A percentile compares a stretch with the other conserved stretches of the same genome.
These are phyloP conservation scores for Cynocephalus volans DNA, from an alignment of 2,113 vertebrate species.

Conservation along the genomic window DNA sequence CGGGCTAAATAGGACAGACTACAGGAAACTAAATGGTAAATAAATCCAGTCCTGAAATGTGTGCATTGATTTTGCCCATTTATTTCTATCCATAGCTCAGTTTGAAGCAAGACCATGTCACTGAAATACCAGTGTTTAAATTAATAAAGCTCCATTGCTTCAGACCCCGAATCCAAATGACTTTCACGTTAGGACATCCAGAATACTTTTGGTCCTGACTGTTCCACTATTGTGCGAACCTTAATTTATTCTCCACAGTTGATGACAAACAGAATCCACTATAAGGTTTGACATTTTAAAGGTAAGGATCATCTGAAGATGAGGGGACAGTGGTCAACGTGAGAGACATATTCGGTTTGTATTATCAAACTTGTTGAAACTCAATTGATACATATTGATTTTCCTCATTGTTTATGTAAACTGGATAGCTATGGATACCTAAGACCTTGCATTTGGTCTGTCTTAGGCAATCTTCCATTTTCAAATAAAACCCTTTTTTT, in stretches of 20 bases:
- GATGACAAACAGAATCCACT: neutral
- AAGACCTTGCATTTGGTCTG: neutral
- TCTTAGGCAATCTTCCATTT: neutral
- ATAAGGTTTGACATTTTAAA: neutral
- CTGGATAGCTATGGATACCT: neutral
- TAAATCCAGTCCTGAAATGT: neutral
- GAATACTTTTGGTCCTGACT: neutral
- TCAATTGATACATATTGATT: neutral
- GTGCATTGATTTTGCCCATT: constrained; percentile 1
- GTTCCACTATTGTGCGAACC: neutral
- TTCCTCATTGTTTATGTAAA: neutral
- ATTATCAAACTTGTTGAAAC: neutral
- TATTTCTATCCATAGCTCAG: neutral
- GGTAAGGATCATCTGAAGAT: neutral
- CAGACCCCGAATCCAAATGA: constrained; percentile 1
- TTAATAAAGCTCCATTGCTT: neutral
- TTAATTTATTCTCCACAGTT: neutral
- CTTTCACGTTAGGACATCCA: neutral
- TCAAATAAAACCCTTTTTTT: neutral
- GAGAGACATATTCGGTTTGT: neutral
- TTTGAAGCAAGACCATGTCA: neutral
- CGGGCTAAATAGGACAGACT: neutral
- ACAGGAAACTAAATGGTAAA: neutral
- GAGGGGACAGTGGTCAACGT: neutral
- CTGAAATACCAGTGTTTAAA: constrained; percentile 28